Conservation (phyloP, 2,888 invertebrate species). For the Morpho achilles region DNA sequence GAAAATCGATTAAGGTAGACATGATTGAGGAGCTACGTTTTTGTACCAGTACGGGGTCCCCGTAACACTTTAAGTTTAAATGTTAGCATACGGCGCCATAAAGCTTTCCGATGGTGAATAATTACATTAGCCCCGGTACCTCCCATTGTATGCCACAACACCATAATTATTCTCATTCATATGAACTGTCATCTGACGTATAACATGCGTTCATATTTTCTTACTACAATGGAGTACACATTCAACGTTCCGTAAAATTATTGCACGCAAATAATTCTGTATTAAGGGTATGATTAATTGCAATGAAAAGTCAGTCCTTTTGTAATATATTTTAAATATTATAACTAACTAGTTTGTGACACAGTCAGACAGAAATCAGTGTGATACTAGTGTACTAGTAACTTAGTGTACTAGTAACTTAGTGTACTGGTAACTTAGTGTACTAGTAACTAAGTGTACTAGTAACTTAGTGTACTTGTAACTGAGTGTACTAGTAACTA, state of each 20-base stretch:
- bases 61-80: constrained; percentile 45
- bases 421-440: too few relatives aligned
- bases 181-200: constrained; percentile 41
- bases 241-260: constrained; percentile 31
- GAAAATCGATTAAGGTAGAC: constrained; percentile 71
- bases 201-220: constrained; percentile 41
- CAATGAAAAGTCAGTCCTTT: constrained; percentile 6
- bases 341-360: too few relatives aligned
- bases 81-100: constrained; percentile 63
- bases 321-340: too few relatives aligned
- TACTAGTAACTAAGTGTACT: too few relatives aligned
- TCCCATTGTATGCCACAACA: constrained; percentile 50
- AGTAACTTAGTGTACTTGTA: too few relatives aligned
- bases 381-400: too few relatives aligned
- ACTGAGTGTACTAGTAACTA: too few relatives aligned
- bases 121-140: constrained; percentile 55
- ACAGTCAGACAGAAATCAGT: too few relatives aligned
- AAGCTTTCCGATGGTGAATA: constrained; percentile 64
- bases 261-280: constrained; percentile 23
- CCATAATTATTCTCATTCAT: constrained; percentile 55
- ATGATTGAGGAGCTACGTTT: constrained; percentile 62
- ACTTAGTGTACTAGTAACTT: too few relatives aligned
- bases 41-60: constrained; percentile 43
- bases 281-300: constrained; percentile 24
- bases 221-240: constrained; percentile 31